Base-by-base conservation (phyloP, 2,797 vertebrate species). In the Peromyscus eremicus region DNA sequence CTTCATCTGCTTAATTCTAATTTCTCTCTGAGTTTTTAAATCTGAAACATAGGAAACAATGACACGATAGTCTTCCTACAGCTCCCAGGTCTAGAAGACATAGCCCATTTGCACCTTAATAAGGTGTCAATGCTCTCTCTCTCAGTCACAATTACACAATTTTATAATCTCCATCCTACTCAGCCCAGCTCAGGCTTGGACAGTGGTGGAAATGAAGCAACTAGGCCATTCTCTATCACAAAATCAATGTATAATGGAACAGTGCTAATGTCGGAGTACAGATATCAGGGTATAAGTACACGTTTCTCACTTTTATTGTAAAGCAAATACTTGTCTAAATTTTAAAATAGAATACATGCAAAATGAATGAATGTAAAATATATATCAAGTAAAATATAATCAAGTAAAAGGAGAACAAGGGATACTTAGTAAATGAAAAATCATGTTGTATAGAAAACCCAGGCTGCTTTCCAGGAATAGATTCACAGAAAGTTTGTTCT, bases 161-260 rank as follows among this genome's bases (percentile, higher is more conserved):
- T 10, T 11, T 79, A 16, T 10, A 29, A 83, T 49, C 32, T 83
- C 34, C 3, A 16, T 43, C 60, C 2, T 60, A 43, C 62, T 43
- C 23, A 13, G 2, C 1, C 3, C 19, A 52, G 1, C 1, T 29
- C 34, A n/a, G 14, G 32, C 64, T 73, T 43, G 0, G 14, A 11
- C 52, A 57, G 0, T 57, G 37, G 25, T 34, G n/a, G 16, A n/a
- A 6, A 6, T n/a, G 17, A 76, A 8, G 71, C 43, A 4, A 10
- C 37, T 29, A 5, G 25, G 11, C 14, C 1, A 43, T 75, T 82
- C 17, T 89, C 6, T 1, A n/a, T 76, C 10, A 32, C 5, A 12
- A 62, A 76, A 5, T 10, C 7, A 7, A 27, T 76, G 23, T 21
- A 29, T 27, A 40, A 71, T 2, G 4, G 1, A 8, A 49, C 17